Evolutionary conservation across 37 sponge, comb jelly and placozoan genomes (phyloP), one percentile per base, ranked within the genome.

Genomic region (Amphimedon queenslandica): DNA sequence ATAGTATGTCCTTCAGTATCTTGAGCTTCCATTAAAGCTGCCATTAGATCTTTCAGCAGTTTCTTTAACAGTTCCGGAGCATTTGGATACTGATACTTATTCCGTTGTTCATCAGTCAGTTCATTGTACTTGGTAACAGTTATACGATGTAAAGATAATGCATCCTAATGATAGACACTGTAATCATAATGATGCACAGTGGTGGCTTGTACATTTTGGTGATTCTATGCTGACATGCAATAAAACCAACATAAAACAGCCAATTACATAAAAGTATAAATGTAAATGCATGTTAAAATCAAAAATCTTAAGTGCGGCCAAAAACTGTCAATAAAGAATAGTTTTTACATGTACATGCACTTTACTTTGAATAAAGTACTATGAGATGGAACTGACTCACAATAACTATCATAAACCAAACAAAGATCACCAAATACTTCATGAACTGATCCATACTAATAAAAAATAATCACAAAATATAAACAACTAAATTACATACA

Each of bases 91-190:
- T 13, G 53, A 47, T 18, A 47, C 13, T 8, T 18, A 13, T 47
- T 47, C 13, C 53, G 8, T 13, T 13, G 8, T 13, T 47, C 53
- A 18, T 47, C 74, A 43, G 61, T 75, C 16, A 88, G 56, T 42
- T 79, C 42, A 2, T 32, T 30, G 42, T 79, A 76, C 64, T 89
- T 89, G 60, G 34, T 66, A 36, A 84, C 67, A 10, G 77, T 38
- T 23, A 55, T 67, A 36, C 73, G 33, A 66, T 79, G 77, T 42
- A 91, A 64, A 35, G 70, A 29, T 2, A 91, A 11, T 16, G 92
- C 83, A 64, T 91, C 92, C 84, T 82, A 67, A 2, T 57, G 1
- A 40, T n/a, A n/a, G n/a, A n/a, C n/a, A n/a, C n/a, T n/a, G n/a
- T n/a, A n/a, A n/a, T n/a, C n/a, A n/a, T n/a, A n/a, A n/a, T n/a